phyloP scores from a whole-genome alignment of 2,113 vertebrate genomes.

The Alligator sinensis region DNA sequence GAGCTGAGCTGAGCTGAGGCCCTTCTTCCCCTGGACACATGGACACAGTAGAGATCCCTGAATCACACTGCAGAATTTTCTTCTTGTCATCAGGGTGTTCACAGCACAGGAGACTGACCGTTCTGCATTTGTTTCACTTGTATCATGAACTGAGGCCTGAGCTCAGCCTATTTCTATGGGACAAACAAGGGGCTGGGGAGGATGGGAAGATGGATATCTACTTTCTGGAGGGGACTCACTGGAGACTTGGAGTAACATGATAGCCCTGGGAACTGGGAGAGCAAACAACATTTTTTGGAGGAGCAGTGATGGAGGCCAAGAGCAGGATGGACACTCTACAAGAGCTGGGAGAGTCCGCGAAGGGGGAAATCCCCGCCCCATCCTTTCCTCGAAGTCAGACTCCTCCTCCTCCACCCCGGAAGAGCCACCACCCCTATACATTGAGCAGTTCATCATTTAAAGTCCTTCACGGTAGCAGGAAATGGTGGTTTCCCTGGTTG shows the following conservation, averaged over 20 bases:
- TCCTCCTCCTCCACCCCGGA: no score
- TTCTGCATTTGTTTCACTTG: background rate
- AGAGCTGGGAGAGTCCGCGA: background rate
- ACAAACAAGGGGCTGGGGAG: background rate
- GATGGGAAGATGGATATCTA: background rate
- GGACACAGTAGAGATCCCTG: background rate
- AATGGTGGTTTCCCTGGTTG: no score
- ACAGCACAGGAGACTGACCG: background rate
- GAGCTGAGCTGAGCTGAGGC: conserved; percentile 7
- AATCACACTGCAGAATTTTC: background rate
- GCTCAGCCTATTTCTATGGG: background rate
- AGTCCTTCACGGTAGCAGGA: no score
- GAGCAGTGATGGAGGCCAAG: background rate
- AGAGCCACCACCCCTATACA: no score
- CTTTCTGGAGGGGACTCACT: background rate
- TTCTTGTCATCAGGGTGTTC: background rate
- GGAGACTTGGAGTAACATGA: background rate
- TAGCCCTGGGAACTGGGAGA: no score
- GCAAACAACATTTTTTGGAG: background rate
- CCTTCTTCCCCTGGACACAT: background rate
- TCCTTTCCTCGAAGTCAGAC: no score
- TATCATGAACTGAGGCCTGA: background rate
- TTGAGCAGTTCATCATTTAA: no score
- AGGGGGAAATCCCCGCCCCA: no score
- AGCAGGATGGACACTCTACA: background rate